phyloP scores from a whole-genome alignment of 2,888 invertebrate species.

The Chymomyza caudatula region DNA sequence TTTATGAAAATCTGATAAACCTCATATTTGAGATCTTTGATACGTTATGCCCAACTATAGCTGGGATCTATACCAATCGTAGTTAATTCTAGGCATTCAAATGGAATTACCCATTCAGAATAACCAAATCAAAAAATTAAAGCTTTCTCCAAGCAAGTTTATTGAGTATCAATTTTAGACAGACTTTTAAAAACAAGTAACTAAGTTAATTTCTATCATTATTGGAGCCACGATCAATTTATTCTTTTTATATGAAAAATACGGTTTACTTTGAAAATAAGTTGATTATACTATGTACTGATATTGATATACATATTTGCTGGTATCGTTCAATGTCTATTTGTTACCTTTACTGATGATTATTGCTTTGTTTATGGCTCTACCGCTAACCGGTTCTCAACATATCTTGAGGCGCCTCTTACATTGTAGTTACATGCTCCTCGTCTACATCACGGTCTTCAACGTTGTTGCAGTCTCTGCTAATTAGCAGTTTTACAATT shows the following conservation, averaged over 20 bases:
- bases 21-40: too few relatives aligned
- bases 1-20: too few relatives aligned
- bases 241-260: neutral
- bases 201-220: neutral
- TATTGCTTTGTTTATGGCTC: neutral
- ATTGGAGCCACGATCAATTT: neutral
- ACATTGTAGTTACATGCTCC: constrained; percentile 52
- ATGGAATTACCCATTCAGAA: too few relatives aligned
- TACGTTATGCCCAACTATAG: too few relatives aligned
- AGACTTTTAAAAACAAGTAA: neutral
- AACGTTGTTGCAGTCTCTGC: constrained; percentile 31
- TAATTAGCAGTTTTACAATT: constrained; percentile 69
- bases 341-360: neutral
- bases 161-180: neutral
- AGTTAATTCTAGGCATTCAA: too few relatives aligned
- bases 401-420: constrained; percentile 38
- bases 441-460: constrained; percentile 16
- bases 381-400: constrained; percentile 54
- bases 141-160: neutral
- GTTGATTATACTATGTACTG: neutral
- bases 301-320: neutral
- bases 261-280: neutral
- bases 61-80: too few relatives aligned
- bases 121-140: neutral
- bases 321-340: neutral